These are phyloP conservation scores for Drosophila ezoana DNA, from an alignment of 2,888 invertebrate species.

Conservation along the genomic window DNA sequence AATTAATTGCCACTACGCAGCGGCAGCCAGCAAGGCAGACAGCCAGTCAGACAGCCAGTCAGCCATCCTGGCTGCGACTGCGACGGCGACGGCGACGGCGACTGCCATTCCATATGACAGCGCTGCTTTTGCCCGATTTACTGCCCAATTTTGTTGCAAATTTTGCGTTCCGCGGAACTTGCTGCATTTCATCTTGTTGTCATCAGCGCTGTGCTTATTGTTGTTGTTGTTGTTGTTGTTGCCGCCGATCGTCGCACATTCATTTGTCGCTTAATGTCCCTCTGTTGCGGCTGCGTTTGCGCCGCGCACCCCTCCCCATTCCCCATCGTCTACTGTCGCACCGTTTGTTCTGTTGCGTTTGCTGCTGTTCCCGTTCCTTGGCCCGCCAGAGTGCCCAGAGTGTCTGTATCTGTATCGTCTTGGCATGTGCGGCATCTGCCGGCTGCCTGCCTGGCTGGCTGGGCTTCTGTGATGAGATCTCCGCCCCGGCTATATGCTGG, in stretches of 20 bases:
- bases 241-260: conserved; percentile 76
- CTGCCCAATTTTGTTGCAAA: conserved; percentile 79
- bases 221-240: conserved; percentile 29
- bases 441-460: conserved; percentile 49
- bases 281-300: conserved; percentile 53
- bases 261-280: conserved; percentile 79
- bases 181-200: conserved; percentile 78
- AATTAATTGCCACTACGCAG: conserved; percentile 77
- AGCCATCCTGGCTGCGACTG: conserved; percentile 61
- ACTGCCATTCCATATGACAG: conserved; percentile 57
- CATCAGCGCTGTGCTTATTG: conserved; percentile 45
- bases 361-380: conserved; percentile 16
- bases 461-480: conserved; percentile 76
- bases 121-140: conserved; percentile 61
- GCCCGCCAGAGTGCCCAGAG: conserved; percentile 55
- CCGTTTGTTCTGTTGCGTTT: conserved; percentile 27
- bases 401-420: conserved; percentile 77
- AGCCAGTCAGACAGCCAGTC: conserved; percentile 46
- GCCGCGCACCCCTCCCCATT: not conserved
- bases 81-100: conserved; percentile 35
- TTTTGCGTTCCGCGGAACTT: conserved; percentile 79
- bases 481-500: conserved; percentile 24
- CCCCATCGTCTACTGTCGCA: not conserved
- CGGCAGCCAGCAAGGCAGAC: conserved; percentile 63
- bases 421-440: conserved; percentile 79